Base-by-base conservation (phyloP, 2,888 invertebrate species). In the Tetragonisca angustula region DNA sequence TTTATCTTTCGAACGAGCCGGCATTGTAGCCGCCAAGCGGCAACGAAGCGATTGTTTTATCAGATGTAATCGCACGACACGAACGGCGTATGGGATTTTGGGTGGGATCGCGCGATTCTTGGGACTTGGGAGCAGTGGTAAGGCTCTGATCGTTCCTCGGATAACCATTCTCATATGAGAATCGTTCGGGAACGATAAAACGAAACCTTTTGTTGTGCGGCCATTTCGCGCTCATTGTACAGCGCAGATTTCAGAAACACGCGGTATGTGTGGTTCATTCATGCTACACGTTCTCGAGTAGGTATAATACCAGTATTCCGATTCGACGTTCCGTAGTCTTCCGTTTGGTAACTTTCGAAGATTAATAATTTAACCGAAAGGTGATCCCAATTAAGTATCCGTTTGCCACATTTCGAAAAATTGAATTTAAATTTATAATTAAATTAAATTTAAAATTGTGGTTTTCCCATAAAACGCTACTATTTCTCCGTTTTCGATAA, bases 91-190 rank as follows among this genome's bases (percentile, higher is more conserved):
- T 72, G 72, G 49, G 72, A 73, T 73, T 73, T 73, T 72, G 61
- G 72, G 72, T 49, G 72, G 73, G 62, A 73, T 73, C 73, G n/a
- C 62, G 62, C 62, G 73, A 73, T 62, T 32, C 24, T 73, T 21
- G 61, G 49, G 24, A 49, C 36, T n/a, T 15, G n/a, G 56, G 21
- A 24, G 68, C 50, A 52, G 50, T 68, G 32, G 70, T 27, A 61
- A 62, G 50, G 61, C 32, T 52, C 32, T 52, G 73, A 74, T 74
- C 50, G 64, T 74, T 64, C 19, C 24, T 2, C 52, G 73, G 73
- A 74, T 74, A 74, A 64, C 64, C 52, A 64, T 74, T 74, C 74
- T 52, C 19, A 19, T 64, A 65, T 24, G 74, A 64, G 74, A 74
- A 52, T 64, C 74, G 64, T 64, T 52, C n/a, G 64, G 36, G n/a